phyloP scores from a whole-genome alignment of 2,113 vertebrate species.

The Peromyscus californicus region DNA sequence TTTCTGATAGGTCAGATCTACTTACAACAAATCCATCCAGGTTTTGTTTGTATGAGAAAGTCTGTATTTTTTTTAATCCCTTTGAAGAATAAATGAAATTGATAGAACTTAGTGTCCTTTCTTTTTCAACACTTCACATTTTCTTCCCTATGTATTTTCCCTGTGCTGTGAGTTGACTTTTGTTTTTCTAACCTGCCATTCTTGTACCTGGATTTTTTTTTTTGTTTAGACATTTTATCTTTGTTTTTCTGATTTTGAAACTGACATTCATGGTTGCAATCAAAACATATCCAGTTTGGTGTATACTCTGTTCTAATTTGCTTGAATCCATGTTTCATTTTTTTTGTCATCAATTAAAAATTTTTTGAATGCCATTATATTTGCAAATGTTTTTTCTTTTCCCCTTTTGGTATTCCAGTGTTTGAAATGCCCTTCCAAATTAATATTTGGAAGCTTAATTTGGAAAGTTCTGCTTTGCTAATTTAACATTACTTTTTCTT shows the following conservation, averaged over 20 bases:
- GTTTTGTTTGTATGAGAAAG: background rate
- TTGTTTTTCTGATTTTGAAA: background rate
- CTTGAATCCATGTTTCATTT: background rate
- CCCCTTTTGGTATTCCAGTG: background rate
- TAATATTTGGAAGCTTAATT: background rate
- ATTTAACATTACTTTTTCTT: background rate
- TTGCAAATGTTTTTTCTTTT: background rate
- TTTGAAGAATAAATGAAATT: background rate
- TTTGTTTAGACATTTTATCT: background rate
- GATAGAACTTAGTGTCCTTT: background rate
- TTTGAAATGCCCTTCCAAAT: background rate
- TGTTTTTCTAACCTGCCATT: background rate
- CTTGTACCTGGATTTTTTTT: background rate
- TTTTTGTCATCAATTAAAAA: background rate
- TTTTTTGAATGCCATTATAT: background rate
- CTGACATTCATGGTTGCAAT: background rate
- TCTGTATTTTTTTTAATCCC: background rate
- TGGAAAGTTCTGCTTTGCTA: background rate
- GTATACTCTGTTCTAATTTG: background rate
- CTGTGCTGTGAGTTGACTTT: background rate
- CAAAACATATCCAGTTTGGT: background rate
- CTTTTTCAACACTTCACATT: background rate
- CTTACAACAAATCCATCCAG: background rate
- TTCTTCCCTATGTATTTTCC: background rate
- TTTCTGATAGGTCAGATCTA: background rate